Conservation (phyloP, 2,113 vertebrate genomes). For the Mellivora capensis region DNA sequence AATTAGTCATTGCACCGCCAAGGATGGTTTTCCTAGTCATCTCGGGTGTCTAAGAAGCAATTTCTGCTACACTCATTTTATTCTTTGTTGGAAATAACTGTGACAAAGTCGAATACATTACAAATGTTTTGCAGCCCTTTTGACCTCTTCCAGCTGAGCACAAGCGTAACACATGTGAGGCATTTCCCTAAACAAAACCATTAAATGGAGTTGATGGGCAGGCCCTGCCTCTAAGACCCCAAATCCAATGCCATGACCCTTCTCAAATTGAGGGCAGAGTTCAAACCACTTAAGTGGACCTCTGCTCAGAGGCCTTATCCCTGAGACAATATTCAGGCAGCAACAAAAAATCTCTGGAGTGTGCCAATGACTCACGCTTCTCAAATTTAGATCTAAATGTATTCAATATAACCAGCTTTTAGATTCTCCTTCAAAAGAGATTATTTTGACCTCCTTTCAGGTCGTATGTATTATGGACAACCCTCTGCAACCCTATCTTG, state of each 20-base stretch:
- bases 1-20: constrained; percentile 20
- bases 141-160: background rate
- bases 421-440: background rate
- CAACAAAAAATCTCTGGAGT: background rate
- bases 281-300: background rate
- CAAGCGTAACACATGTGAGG: background rate
- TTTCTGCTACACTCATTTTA: constrained; percentile 51
- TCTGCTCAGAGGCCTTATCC: background rate
- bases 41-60: constrained; percentile 5
- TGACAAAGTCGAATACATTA: constrained; percentile 28
- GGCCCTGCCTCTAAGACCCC: background rate
- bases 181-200: background rate
- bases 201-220: background rate
- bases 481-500: background rate
- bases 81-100: constrained; percentile 38
- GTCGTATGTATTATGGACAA: background rate
- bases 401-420: background rate
- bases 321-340: background rate
- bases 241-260: background rate
- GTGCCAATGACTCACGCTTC: background rate
- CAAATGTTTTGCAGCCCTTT: constrained; percentile 5
- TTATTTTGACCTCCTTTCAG: background rate
- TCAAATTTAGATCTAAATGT: background rate
- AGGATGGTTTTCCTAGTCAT: constrained; percentile 21
- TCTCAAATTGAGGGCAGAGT: background rate